Base-by-base conservation (phyloP, 2,888 invertebrate genomes). In the Drosophila histrio region DNA sequence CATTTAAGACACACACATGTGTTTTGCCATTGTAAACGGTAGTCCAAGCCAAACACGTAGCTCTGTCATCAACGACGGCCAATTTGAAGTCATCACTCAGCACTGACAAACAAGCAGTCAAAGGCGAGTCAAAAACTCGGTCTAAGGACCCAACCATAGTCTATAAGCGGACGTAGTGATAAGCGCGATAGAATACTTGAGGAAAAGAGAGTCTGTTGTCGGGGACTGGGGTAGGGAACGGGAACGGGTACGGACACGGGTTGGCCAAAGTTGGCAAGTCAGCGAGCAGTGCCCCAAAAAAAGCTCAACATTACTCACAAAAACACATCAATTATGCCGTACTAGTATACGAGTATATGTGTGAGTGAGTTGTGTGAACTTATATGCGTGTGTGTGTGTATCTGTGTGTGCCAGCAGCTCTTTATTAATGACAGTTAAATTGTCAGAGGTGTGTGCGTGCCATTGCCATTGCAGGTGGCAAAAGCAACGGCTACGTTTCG, bases 381-480 rank as follows among this genome's bases (percentile, higher is more conserved):
- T 17, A 44, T 26, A 28, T 11, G 36, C n/a, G 36, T 5, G 36
- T 3, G 21, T 38, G 46, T 50, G 54, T 44, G 59, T 47, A 52
- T 61, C 46, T 44, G 43, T 43, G 67, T 59, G 26, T 30, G 62
- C 64, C 53, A 50, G 54, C 53, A 54, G 60, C 77, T 78, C 79
- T 68, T 86, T 84, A 84, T 86, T 84, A 84, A 84, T 86, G 84
- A 86, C 84, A 86, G 84, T 81, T 84, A 81, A 84, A 81, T 81
- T 83, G 87, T 83, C 81, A 79, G 85, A 79, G 84, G 69, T 81
- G 77, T 79, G 79, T 84, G 81, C 77, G 82, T 82, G 85, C 63
- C 64, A 62, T 63, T 82, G 85, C 63, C 64, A 62, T 63, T 80
- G 74, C 79, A 82, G 79, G 81, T 84, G 81, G 65, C 74, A 78